phyloP scores from a whole-genome alignment of 2,113 vertebrate species.

The Mesembrinibis cayennensis region DNA sequence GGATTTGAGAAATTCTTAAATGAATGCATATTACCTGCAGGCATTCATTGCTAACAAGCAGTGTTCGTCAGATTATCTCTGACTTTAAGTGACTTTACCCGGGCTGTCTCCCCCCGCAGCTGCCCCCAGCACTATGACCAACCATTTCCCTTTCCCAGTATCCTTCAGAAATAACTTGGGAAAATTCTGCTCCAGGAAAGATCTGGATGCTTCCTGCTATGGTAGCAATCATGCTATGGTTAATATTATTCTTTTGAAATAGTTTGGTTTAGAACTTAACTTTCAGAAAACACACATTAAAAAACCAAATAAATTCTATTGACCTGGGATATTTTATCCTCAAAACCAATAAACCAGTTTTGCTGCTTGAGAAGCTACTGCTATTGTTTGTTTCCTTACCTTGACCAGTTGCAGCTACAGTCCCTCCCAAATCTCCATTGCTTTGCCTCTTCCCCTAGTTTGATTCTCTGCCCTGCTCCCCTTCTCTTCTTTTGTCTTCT shows the following conservation, averaged over 20 bases:
- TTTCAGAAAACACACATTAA: not conserved
- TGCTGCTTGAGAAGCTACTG: not conserved
- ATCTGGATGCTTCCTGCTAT: not conserved
- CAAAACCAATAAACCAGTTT: not conserved
- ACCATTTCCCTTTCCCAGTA: not conserved
- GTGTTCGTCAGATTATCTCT: not conserved
- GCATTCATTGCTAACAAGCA: not conserved
- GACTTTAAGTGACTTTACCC: not conserved
- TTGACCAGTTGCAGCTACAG: not conserved
- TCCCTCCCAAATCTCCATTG: not conserved
- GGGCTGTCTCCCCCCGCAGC: not conserved
- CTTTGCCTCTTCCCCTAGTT: not conserved
- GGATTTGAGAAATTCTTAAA: not conserved
- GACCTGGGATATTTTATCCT: not conserved
- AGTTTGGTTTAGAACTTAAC: not conserved
- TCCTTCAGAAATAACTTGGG: not conserved
- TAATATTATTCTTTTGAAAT: not conserved
- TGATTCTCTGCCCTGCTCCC: not conserved
- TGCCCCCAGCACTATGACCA: not conserved
- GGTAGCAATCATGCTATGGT: not conserved
- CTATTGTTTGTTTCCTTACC: not conserved
- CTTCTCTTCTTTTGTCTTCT: not conserved
- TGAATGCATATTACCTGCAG: not conserved
- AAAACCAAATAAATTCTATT: not conserved
- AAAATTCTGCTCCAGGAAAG: not conserved